Evolutionary conservation across 2,888 invertebrate genomes (phyloP).

Genomic region (Penaeus monodon): DNA sequence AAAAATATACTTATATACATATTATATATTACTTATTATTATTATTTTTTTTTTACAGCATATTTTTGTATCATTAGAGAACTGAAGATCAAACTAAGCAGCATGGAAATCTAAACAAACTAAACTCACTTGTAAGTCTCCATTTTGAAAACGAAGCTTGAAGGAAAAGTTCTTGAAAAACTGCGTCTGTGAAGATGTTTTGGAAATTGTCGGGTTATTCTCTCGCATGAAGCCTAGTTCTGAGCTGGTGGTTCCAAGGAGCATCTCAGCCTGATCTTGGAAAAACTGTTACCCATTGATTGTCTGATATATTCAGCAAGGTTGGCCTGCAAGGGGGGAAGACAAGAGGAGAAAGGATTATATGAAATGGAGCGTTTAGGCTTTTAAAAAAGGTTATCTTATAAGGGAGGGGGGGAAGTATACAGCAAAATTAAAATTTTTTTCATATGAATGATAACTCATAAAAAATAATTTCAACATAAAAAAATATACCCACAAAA

Average conservation of each 20-base stretch:
- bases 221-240: conserved; percentile 80
- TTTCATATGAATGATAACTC: too few species aligned
- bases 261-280: conserved; percentile 80
- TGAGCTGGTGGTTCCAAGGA: conserved; percentile 80
- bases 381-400: too few species aligned
- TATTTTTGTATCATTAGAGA: too few species aligned
- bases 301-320: conserved; percentile 89
- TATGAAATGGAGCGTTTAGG: too few species aligned
- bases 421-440: too few species aligned
- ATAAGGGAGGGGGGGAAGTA: too few species aligned
- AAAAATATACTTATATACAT: too few species aligned
- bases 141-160: conserved; percentile 86
- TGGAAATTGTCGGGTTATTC: conserved; percentile 77
- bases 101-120: not conserved
- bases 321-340: conserved; percentile 77
- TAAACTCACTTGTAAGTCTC: conserved; percentile 84
- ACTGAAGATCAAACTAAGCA: too few species aligned
- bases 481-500: not conserved
- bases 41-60: too few species aligned
- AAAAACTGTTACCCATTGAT: conserved; percentile 93
- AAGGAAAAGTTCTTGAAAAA: conserved; percentile 86
- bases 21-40: too few species aligned
- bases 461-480: too few species aligned
- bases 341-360: not conserved
- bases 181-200: conserved; percentile 79